phyloP scores from a whole-genome alignment of 2,797 vertebrate genomes.

The Emydoidea blandingii region DNA sequence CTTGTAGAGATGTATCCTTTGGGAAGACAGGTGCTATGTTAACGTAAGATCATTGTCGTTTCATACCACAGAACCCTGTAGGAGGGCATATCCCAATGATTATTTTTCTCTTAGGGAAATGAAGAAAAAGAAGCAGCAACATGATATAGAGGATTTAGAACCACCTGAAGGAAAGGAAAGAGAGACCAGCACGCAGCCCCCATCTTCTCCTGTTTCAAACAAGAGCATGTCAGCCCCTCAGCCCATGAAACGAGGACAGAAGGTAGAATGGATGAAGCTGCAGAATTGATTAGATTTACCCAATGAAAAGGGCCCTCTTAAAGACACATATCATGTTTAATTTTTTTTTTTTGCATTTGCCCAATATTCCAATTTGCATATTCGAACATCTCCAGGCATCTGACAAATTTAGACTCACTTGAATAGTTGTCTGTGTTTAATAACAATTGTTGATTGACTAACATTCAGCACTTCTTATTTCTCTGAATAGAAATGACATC shows the following conservation, averaged over 20 bases:
- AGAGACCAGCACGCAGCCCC: slow-evolving; percentile 8
- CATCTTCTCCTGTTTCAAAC: slow-evolving; percentile 69
- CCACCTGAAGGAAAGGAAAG: slow-evolving; percentile 76
- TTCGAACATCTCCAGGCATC: accelerated
- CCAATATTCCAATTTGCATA: not conserved
- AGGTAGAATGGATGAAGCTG: slow-evolving; percentile 80
- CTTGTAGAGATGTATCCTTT: not conserved
- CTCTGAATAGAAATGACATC: not conserved
- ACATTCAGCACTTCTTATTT: not conserved
- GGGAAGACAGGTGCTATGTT: not conserved
- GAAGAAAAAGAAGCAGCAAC: slow-evolving; percentile 92
- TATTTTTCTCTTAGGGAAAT: slow-evolving; percentile 85
- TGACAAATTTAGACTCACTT: not conserved
- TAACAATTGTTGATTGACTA: not conserved
- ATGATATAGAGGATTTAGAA: slow-evolving; percentile 78
- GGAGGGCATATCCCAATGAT: no score
- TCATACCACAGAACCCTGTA: accelerated
- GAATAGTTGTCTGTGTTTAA: not conserved
- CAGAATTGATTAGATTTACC: not conserved
- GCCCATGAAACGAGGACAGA: slow-evolving; percentile 92
- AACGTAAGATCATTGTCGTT: not conserved
- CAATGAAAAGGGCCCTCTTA: accelerated
- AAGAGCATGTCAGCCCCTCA: slow-evolving; percentile 70
- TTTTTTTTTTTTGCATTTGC: not conserved
- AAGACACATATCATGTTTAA: accelerated